Base-by-base conservation (phyloP, 92 coral and sea anemone species). In the Zoanthus sansibaricus region DNA sequence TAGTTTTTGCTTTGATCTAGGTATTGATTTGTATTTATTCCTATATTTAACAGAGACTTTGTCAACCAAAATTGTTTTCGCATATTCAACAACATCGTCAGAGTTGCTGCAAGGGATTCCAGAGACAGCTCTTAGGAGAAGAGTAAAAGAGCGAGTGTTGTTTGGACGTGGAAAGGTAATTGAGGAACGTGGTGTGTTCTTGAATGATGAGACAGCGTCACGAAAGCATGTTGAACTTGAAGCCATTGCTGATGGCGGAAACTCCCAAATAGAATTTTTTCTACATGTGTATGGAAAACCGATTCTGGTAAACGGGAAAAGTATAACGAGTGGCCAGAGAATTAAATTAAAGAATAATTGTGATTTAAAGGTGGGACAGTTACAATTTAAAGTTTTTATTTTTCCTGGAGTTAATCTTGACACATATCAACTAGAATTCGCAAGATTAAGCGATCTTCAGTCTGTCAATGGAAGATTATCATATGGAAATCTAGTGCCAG, bases 71-170 rank as follows among this genome's bases (percentile, higher is more conserved):
- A 80, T 80, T 46, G 47, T 80, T 21, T 80, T 80, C 48, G 25
- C 44, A 30, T 80, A 80, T 66, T 80, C 75, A 47, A 47, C 62
- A 6, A 25, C 61, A 46, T 45, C 85, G 25, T 18, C 17, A 17
- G 85, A 66, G 7, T 80, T 80, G 58, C 85, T 80, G 85, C 45
- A 12, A 17, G 85, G 85, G 13, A 21, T 80, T 46, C 85, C 85
- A 55, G 45, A 66, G 75, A 31, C 9, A 31, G 58, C 73, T 20
- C 75, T 80, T 9, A 74, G 47, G 46, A 64, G 73, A 80, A 64
- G 66, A 45, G 44, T 80, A 62, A 21, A 21, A 17, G 75, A 66
- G 2, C 13, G 59, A 3, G 30, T 80, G 0, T 66, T 80, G 18
- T 80, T 80, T 46, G 85, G 85, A 12, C 85, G 85, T 46, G 59